phyloP scores from a whole-genome alignment of 1,140 invertebrate genomes.

The Heliconius nattereri region DNA sequence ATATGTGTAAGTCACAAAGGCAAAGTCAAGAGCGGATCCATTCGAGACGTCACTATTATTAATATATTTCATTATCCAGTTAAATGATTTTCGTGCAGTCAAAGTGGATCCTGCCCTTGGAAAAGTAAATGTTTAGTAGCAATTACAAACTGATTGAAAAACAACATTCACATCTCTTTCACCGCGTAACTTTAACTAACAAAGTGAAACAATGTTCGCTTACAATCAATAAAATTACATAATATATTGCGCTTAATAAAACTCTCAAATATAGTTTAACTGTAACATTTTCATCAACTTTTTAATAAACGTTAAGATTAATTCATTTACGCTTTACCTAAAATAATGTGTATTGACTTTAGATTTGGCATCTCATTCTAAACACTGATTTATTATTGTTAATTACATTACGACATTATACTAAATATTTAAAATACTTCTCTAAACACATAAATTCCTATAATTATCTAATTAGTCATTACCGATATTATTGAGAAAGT shows the following conservation, averaged over 20 bases:
- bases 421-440: constrained; percentile 81
- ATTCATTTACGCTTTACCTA: constrained; percentile 79
- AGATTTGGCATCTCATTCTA: constrained; percentile 81
- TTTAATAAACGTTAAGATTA: constrained; percentile 80
- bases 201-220: constrained; percentile 80
- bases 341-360: constrained; percentile 81
- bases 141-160: constrained; percentile 55
- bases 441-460: constrained; percentile 80
- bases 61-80: neutral
- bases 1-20: constrained; percentile 16
- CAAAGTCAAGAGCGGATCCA: constrained; percentile 18
- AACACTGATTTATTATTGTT: constrained; percentile 77
- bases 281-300: constrained; percentile 80
- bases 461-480: constrained; percentile 79
- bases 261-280: constrained; percentile 81
- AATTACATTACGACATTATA: constrained; percentile 58
- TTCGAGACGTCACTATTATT: neutral
- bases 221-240: constrained; percentile 79
- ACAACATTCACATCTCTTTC: constrained; percentile 69
- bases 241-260: constrained; percentile 77
- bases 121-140: constrained; percentile 44
- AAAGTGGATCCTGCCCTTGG: constrained; percentile 20
- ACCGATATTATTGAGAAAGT: constrained; percentile 72
- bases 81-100: neutral
- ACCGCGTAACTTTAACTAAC: constrained; percentile 81